phyloP scores from a whole-genome alignment of 1,140 invertebrate genomes.

The Vanessa tameamea region DNA sequence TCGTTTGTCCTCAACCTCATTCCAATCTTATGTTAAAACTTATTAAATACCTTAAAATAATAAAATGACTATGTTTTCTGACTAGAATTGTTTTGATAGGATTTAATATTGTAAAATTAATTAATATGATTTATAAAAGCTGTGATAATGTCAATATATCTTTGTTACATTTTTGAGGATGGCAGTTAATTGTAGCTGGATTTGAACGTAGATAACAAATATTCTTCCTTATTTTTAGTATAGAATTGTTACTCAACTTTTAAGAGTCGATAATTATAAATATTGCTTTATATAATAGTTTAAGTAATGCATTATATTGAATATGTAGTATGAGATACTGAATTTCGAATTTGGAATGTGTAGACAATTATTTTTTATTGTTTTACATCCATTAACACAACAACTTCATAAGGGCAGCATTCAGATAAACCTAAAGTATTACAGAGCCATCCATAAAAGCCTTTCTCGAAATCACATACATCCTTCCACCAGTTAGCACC shows the following conservation, averaged over 20 bases:
- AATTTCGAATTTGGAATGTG: background rate
- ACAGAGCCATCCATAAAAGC: constrained; percentile 90
- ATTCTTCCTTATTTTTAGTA: background rate
- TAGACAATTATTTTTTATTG: constrained; percentile 33
- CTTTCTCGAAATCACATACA: constrained; percentile 88
- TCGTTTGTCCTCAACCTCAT: background rate
- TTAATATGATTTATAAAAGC: constrained; percentile 23
- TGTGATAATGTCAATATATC: constrained; percentile 22
- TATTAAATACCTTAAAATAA: constrained; percentile 9
- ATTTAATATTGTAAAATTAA: background rate
- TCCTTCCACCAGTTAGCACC: constrained; percentile 86
- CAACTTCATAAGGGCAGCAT: constrained; percentile 86
- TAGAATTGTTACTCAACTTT: constrained; percentile 11
- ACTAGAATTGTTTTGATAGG: constrained; percentile 6
- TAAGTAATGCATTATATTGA: background rate
- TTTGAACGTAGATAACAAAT: background rate
- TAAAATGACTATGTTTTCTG: constrained; percentile 5
- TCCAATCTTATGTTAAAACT: constrained; percentile 17
- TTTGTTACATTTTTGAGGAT: constrained; percentile 11
- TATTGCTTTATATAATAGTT: constrained; percentile 1
- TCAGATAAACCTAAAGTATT: constrained; percentile 84
- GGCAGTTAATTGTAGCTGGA: constrained; percentile 26
- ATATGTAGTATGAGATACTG: background rate
- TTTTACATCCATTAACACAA: constrained; percentile 78
- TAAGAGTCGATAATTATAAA: constrained; percentile 1